Evolutionary conservation across 2,797 vertebrate genomes (phyloP).

Genomic region (Peromyscus eremicus): DNA sequence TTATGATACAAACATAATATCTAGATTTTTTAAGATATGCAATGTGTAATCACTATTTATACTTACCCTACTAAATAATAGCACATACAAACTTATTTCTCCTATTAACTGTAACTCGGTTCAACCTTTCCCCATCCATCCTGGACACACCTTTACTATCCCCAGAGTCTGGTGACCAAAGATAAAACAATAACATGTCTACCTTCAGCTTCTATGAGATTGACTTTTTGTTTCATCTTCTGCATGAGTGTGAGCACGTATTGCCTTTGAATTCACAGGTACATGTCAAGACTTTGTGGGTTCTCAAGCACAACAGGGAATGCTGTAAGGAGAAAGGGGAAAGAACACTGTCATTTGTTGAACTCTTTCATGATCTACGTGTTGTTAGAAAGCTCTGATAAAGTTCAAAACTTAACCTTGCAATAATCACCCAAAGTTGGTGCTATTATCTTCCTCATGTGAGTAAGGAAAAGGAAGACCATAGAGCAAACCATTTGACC

Average conservation of each 20-base stretch:
- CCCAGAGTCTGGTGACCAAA: neutral
- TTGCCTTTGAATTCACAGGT: neutral
- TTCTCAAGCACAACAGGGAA: neutral
- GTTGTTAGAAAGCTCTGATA: neutral
- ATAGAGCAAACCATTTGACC: neutral
- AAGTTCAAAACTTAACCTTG: neutral
- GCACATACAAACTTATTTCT: neutral
- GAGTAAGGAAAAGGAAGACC: neutral
- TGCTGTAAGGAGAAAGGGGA: neutral
- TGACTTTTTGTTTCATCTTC: neutral
- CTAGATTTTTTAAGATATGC: neutral
- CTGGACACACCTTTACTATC: accelerated
- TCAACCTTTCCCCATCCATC: too few relatives aligned
- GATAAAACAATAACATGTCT: neutral
- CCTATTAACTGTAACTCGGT: neutral
- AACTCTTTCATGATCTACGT: neutral
- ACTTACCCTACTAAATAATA: neutral
- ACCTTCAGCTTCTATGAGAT: neutral
- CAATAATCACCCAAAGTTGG: neutral
- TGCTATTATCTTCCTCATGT: neutral
- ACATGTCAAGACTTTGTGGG: too few relatives aligned
- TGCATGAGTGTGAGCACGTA: neutral
- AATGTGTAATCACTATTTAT: neutral
- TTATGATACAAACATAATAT: neutral
- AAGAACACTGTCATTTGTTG: neutral